Evolutionary conservation across 2,797 vertebrate species (phyloP).

Genomic region (Anguilla marmorata): DNA sequence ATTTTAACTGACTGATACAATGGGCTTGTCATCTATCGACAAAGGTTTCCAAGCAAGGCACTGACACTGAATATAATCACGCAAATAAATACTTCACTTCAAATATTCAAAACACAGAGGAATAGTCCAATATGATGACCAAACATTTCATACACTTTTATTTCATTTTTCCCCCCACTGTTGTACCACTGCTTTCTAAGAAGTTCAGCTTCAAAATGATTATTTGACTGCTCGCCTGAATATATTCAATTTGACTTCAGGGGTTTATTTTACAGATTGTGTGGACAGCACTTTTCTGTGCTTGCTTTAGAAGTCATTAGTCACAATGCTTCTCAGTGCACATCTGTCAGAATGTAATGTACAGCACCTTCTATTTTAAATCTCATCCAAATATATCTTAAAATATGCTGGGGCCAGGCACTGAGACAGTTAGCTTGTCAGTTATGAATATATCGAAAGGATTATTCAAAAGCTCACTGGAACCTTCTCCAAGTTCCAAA

Average conservation of each 20-base stretch:
- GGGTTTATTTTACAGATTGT: conserved; percentile 15
- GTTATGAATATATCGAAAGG: conserved; percentile 33
- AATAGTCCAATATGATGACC: not conserved
- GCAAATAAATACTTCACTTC: not conserved
- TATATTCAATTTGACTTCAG: not conserved
- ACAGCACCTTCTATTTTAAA: not conserved
- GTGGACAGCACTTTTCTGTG: conserved; percentile 34
- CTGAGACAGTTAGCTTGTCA: conserved; percentile 23
- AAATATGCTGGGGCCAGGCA: conserved; percentile 21
- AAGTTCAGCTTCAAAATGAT: not conserved
- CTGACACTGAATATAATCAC: not conserved
- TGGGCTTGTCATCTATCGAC: not conserved
- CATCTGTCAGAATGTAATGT: conserved; percentile 3
- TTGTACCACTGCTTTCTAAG: not conserved
- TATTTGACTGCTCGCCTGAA: not conserved
- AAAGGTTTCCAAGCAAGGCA: not conserved
- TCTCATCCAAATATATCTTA: not conserved
- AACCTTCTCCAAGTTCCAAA: conserved; percentile 24
- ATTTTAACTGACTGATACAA: not conserved
- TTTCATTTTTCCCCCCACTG: not conserved
- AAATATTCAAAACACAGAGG: not conserved
- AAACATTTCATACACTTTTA: not conserved
- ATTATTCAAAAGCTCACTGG: conserved; percentile 33
- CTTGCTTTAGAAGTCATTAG: conserved; percentile 28
- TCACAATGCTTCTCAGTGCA: conserved; percentile 5